Conservation (phyloP, 2,888 invertebrate species). For the Amitus sp. region DNA sequence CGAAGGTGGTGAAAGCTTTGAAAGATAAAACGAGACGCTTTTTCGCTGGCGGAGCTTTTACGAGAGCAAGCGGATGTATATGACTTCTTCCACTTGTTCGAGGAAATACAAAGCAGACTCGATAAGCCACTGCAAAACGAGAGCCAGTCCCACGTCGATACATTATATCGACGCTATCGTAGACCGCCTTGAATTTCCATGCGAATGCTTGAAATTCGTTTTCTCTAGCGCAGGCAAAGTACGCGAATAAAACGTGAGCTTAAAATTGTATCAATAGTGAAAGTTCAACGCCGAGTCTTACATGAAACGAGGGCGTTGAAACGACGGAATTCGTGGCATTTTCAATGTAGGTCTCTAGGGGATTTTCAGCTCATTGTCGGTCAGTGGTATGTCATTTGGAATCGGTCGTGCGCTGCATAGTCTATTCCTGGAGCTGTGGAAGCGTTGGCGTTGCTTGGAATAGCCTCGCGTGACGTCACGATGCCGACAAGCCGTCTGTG, state of each 20-base stretch:
- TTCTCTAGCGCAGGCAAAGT: not conserved
- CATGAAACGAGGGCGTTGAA: too few relatives aligned
- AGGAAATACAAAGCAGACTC: conserved; percentile 28
- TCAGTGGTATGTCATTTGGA: conserved; percentile 33
- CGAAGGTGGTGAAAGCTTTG: conserved; percentile 1
- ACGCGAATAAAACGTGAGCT: not conserved
- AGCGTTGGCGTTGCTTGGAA: conserved; percentile 50
- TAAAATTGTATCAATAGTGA: not conserved
- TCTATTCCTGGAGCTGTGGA: conserved; percentile 50
- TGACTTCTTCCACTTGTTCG: conserved; percentile 40
- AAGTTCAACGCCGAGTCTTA: too few relatives aligned
- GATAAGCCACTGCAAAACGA: conserved; percentile 41
- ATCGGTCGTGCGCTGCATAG: conserved; percentile 37
- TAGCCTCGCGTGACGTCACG: conserved; percentile 56
- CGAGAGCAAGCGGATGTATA: conserved; percentile 35
- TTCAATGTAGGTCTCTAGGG: not conserved
- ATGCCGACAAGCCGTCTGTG: conserved; percentile 48
- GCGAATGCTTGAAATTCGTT: conserved; percentile 1
- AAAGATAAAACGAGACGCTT: conserved; percentile 34
- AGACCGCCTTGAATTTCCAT: not conserved
- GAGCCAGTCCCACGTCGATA: conserved; percentile 25
- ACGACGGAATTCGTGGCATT: not conserved
- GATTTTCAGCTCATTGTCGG: conserved; percentile 24
- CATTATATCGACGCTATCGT: conserved; percentile 14
- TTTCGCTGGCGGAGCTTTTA: conserved; percentile 29